Evolutionary conservation across 2,888 invertebrate species (phyloP).

Genomic region (Andrena dorsata): DNA sequence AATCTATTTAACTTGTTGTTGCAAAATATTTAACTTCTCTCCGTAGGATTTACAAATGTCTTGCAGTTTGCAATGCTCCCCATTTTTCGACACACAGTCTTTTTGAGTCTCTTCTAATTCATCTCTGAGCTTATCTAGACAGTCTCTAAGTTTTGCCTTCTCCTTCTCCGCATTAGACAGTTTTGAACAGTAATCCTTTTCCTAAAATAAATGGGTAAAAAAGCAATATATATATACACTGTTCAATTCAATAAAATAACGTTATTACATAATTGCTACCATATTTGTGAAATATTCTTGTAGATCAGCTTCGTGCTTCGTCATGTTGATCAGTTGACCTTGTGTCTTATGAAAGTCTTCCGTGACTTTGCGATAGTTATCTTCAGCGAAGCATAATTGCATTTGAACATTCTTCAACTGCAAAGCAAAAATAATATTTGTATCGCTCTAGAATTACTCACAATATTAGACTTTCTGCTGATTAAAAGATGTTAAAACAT

Average conservation of each 20-base stretch:
- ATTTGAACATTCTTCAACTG: constrained; percentile 74
- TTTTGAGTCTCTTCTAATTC: constrained; percentile 71
- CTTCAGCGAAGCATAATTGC: constrained; percentile 68
- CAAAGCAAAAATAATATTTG: constrained; percentile 25
- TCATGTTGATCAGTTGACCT: constrained; percentile 69
- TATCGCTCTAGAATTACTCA: constrained; percentile 1
- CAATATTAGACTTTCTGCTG: constrained; percentile 3
- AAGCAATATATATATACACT: not conserved
- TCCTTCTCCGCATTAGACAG: constrained; percentile 69
- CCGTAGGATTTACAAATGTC: constrained; percentile 62
- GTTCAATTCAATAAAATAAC: constrained; percentile 3
- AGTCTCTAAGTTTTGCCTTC: constrained; percentile 57
- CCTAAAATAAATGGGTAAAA: constrained; percentile 60
- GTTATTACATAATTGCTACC: constrained; percentile 58
- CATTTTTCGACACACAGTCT: constrained; percentile 67
- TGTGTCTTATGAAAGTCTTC: constrained; percentile 74
- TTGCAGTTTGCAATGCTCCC: constrained; percentile 69
- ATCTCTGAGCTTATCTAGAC: constrained; percentile 68
- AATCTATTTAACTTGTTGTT: constrained; percentile 61
- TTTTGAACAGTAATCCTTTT: constrained; percentile 71
- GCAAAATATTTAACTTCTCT: constrained; percentile 66
- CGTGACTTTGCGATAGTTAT: constrained; percentile 71
- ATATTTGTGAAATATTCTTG: constrained; percentile 73
- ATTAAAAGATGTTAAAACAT: constrained; percentile 1
- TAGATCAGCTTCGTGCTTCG: constrained; percentile 72